Evolutionary conservation across 2,113 vertebrate species (phyloP).

Genomic region (Micromys minutus): DNA sequence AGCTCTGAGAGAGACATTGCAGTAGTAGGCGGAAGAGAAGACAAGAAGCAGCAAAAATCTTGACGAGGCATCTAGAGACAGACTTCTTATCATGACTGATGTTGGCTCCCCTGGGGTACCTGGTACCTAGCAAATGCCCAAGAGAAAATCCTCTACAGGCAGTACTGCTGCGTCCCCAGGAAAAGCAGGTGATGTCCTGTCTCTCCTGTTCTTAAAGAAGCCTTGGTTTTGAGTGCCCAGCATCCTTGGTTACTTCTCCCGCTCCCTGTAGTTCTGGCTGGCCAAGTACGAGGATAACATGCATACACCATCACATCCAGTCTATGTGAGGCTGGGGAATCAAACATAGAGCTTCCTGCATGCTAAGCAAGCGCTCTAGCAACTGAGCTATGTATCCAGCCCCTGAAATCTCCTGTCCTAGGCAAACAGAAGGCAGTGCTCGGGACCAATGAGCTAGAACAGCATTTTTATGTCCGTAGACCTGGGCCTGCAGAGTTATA

Average conservation of each 20-base stretch:
- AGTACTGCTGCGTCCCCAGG: neutral
- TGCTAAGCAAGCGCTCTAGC: neutral
- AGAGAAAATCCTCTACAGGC: neutral
- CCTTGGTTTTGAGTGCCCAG: conserved; percentile 9
- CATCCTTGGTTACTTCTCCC: neutral
- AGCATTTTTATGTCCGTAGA: conserved; percentile 80
- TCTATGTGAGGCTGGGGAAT: neutral
- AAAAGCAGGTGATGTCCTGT: neutral
- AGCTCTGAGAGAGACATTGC: neutral
- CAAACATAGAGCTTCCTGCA: neutral
- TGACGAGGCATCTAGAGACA: neutral
- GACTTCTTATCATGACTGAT: neutral
- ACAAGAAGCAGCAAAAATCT: neutral
- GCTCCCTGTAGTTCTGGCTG: no score
- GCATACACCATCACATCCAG: neutral
- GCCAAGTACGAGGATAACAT: neutral
- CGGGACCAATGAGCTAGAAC: conserved; percentile 85
- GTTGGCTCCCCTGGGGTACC: neutral
- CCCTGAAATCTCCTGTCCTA: neutral
- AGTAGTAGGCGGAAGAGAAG: neutral
- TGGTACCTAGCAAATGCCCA: neutral
- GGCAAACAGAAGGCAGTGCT: conserved; percentile 83
- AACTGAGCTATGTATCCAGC: neutral
- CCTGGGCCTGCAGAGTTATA: conserved; percentile 70
- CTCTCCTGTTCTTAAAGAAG: neutral